These are phyloP conservation scores for Pomacea maculata DNA, from an alignment of 1,140 invertebrate species.

Conservation along the genomic window DNA sequence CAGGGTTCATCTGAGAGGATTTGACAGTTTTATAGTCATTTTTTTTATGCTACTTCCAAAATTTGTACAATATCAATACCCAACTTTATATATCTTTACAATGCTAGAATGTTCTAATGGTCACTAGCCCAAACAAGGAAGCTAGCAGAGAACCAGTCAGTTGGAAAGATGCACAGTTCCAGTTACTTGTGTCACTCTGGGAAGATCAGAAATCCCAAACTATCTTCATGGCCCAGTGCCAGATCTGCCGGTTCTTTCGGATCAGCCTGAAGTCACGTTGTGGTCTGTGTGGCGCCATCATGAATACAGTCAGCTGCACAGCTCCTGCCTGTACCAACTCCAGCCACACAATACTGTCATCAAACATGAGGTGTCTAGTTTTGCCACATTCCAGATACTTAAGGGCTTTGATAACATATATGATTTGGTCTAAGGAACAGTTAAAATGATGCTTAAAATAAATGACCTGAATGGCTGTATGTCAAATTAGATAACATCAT, in stretches of 20 bases:
- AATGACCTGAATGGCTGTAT: neutral
- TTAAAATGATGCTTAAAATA: too few species aligned
- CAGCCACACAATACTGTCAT: neutral
- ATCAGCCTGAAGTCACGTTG: conserved; percentile 21
- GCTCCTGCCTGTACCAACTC: conserved; percentile 9
- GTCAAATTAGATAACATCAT: too few species aligned
- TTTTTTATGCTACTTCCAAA: too few species aligned
- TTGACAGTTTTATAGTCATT: too few species aligned
- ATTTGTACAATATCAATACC: too few species aligned
- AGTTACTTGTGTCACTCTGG: conserved; percentile 7
- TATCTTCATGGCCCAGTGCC: conserved; percentile 3
- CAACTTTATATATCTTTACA: too few species aligned
- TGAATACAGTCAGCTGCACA: neutral
- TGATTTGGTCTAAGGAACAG: too few species aligned
- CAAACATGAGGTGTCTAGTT: neutral
- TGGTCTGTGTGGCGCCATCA: neutral
- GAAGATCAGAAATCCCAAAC: neutral
- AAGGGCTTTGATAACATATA: too few species aligned
- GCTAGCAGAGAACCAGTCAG: neutral
- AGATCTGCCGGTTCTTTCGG: conserved; percentile 20
- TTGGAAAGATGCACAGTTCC: conserved; percentile 1
- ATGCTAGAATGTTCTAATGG: too few species aligned
- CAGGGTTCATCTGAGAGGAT: too few species aligned
- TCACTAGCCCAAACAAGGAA: neutral
- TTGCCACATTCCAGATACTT: too few species aligned